Evolutionary conservation across 2,888 invertebrate genomes (phyloP).

Genomic region (Schizaphis graminum): DNA sequence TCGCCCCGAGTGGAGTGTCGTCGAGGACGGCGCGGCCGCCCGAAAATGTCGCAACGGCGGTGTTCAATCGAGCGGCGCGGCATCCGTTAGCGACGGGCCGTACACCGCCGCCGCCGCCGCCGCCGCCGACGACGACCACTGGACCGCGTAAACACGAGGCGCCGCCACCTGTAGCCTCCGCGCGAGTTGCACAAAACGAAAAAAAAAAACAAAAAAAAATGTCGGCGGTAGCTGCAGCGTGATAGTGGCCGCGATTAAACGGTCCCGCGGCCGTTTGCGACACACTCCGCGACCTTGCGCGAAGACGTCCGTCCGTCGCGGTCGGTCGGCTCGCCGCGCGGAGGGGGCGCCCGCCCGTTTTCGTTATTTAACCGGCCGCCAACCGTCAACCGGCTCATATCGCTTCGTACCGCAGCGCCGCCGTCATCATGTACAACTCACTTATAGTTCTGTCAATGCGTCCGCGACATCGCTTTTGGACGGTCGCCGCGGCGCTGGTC

Average conservation of each 20-base stretch:
- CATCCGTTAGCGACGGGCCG: neutral
- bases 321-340: neutral
- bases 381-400: neutral
- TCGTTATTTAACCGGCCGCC: slow-evolving; percentile 32
- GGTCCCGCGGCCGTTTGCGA: slow-evolving; percentile 51
- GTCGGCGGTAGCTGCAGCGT: neutral
- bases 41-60: slow-evolving; percentile 33
- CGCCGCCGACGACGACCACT: neutral
- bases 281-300: slow-evolving; percentile 35
- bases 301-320: slow-evolving; percentile 38
- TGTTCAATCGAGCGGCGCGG: slow-evolving; percentile 30
- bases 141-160: slow-evolving; percentile 23
- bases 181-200: neutral
- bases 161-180: slow-evolving; percentile 7
- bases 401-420: neutral
- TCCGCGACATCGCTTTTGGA: neutral
- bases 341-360: neutral
- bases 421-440: neutral
- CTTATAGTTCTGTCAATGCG: neutral
- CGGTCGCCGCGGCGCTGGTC: neutral
- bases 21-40: neutral
- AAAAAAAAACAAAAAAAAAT: neutral
- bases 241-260: neutral
- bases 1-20: slow-evolving; percentile 1
- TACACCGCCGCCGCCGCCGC: neutral